phyloP scores from a whole-genome alignment of 2,888 invertebrate species.

The Pardosa pseudoannulata region DNA sequence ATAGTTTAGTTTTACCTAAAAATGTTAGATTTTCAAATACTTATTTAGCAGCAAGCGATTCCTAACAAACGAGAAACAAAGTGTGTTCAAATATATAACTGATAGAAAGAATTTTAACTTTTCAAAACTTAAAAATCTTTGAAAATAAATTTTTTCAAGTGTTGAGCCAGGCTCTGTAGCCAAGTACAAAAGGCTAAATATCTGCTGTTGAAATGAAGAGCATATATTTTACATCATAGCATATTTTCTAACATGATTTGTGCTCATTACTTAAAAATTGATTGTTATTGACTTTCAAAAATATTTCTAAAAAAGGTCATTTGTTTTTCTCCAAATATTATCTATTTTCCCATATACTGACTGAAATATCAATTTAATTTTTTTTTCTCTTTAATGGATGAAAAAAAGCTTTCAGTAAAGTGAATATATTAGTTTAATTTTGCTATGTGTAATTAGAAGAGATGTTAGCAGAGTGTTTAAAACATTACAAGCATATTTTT shows the following conservation, averaged over 20 bases:
- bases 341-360: background rate
- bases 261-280: constrained; percentile 34
- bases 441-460: background rate
- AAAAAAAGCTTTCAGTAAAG: background rate
- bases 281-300: constrained; percentile 19
- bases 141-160: constrained; percentile 20
- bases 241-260: constrained; percentile 44
- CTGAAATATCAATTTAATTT: background rate
- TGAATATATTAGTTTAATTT: background rate
- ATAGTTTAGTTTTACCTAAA: constrained; percentile 3
- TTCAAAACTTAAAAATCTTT: constrained; percentile 21
- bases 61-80: background rate
- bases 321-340: background rate
- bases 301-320: constrained; percentile 5
- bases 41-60: constrained; percentile 17
- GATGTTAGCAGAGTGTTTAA: constrained; percentile 31
- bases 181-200: constrained; percentile 40
- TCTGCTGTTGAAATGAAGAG: constrained; percentile 41
- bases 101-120: constrained; percentile 27
- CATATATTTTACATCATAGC: constrained; percentile 42
- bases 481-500: constrained; percentile 30
- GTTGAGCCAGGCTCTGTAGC: constrained; percentile 23
- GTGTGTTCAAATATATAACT: constrained; percentile 20
- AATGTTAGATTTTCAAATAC: background rate
- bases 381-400: background rate